A percentile compares a stretch with the other conserved stretches of the same genome.
These are phyloP conservation scores for Jaculus jaculus DNA, from an alignment of 2,113 vertebrate species.

Conservation along the genomic window DNA sequence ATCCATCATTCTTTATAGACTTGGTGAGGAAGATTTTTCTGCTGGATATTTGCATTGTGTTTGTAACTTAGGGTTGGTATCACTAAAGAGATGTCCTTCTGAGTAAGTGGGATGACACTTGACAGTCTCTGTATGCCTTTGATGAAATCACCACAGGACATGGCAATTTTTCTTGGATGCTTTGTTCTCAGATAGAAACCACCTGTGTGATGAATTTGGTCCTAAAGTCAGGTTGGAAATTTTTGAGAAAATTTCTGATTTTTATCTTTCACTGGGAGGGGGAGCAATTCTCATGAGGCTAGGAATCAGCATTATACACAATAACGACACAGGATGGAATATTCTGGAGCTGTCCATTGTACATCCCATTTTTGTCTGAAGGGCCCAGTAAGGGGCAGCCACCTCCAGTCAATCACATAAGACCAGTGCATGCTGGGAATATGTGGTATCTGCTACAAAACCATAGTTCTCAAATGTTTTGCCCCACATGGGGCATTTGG, in stretches of 20 bases:
- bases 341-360: not conserved
- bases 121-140: not conserved
- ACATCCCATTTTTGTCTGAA: not conserved
- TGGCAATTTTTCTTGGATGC: not conserved
- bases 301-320: not conserved
- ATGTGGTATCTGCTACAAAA: not conserved
- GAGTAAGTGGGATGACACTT: not conserved
- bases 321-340: not conserved
- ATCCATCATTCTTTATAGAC: not conserved
- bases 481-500: not conserved
- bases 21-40: not conserved
- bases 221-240: not conserved
- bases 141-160: not conserved
- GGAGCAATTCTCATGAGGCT: not conserved
- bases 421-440: not conserved
- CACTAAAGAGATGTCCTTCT: constrained; percentile 16
- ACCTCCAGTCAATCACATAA: not conserved
- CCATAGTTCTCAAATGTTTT: not conserved
- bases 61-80: constrained; percentile 14
- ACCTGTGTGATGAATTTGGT: not conserved
- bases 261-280: not conserved
- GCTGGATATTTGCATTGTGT: constrained; percentile 3
- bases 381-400: not conserved
- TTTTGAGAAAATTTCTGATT: constrained; percentile 2
- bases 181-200: not conserved